Evolutionary conservation across 2,113 vertebrate genomes (phyloP).

Genomic region (Protobothrops flavoviridis): DNA sequence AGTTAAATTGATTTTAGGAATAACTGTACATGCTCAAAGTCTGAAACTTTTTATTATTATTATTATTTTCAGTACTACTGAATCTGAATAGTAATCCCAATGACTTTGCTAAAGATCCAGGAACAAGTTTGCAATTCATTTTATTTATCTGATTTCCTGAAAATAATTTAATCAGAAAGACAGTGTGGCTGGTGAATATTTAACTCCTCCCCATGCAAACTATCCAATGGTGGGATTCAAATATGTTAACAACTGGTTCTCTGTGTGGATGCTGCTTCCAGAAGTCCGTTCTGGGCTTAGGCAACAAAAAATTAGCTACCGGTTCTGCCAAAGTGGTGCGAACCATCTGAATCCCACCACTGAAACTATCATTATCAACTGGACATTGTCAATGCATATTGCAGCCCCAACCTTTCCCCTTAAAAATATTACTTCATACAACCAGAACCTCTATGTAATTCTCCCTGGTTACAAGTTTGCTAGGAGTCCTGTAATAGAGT

Average conservation of each 20-base stretch:
- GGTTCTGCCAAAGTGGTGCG: too few relatives aligned
- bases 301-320: too few relatives aligned
- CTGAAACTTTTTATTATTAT: not conserved
- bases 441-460: not conserved
- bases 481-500: not conserved
- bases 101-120: not conserved
- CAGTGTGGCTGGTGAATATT: not conserved
- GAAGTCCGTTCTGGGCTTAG: too few relatives aligned
- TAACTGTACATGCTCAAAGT: not conserved
- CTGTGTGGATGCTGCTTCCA: too few relatives aligned
- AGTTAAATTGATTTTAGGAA: not conserved
- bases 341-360: too few relatives aligned
- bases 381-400: not conserved
- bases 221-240: not conserved
- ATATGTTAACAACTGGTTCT: too few relatives aligned
- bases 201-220: not conserved
- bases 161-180: not conserved
- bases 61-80: not conserved
- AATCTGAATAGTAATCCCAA: not conserved
- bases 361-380: not conserved
- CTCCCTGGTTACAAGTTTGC: not conserved
- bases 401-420: not conserved
- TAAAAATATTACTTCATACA: not conserved
- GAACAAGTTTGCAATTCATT: not conserved
- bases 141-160: not conserved